Base-by-base conservation (phyloP, 2,888 invertebrate genomes). In the Eristalinus aeneus region DNA sequence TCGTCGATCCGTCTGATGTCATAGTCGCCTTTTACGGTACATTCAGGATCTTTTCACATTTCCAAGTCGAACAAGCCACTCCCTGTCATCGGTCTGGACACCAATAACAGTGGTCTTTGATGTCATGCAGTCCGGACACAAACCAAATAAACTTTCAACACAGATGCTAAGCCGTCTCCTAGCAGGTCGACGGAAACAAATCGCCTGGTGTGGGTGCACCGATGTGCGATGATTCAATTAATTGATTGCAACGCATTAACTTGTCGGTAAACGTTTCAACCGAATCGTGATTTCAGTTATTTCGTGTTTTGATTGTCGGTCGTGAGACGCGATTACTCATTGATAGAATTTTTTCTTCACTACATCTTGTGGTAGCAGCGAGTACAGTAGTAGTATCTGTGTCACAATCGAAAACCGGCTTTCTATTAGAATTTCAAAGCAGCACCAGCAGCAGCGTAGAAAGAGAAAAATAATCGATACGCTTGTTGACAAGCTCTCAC, bases 161-260 rank as follows among this genome's bases (percentile, higher is more conserved):
- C 34, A 34, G 16, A 16, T 16, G 46, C 8, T n/a, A 8, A 46
- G 46, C 46, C 16, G 9, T 16, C 16, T 16, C 6, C 46, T n/a
- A n/a, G n/a, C n/a, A 46, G 9, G 46, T n/a, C 39, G 39, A 39
- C 39, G 2, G 5, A 12, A n/a, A 12, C 12, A n/a, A 39, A 39
- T 39, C n/a, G 39, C 4, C 39, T 39, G 1, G 39, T 27, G 39
- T 60, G 23, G 20, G 39, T 60, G n/a, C 34, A 12, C 22, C 16
- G 63, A 54, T 68, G 46, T 46, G 16, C 36, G 73, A 69, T 75
- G 83, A 78, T 84, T 79, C 83, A 78, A 84, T 84, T 84, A 79
- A 79, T 79, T 71, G 79, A 78, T 84, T 67, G 27, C 54, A 79
- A 71, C 39, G 74, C 83, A 84, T 84, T 71, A 65, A 75, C 71